Evolutionary conservation across 2,888 invertebrate genomes (phyloP), one percentile per base, ranked within the genome.

Genomic region (Tachina grossa): DNA sequence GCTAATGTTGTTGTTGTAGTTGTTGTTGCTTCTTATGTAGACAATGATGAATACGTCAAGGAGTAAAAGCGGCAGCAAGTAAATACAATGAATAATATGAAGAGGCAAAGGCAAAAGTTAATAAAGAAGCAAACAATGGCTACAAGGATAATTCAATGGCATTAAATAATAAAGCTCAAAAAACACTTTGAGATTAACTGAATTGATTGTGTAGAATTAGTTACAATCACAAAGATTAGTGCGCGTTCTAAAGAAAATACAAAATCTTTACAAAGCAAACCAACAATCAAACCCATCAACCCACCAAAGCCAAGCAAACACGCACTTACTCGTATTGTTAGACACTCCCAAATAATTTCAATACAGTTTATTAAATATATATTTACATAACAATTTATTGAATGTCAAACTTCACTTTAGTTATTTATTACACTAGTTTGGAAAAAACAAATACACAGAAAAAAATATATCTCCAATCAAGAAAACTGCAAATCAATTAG

Each of bases 111-210:
- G 80, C 77, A 85, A 82, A 85, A 83, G 83, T 83, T 86, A 83
- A 86, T 80, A 80, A 71, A 77, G 77, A 83, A 68, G 68, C 80
- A 77, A 80, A 83, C 85, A 83, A 83, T 86, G 72, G 72, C 76
- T 76, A 72, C 80, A 76, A 83, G 83, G 68, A 79, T 83, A 86
- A 84, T 89, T 90, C 88, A 90, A 90, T 89, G 88, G 89, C 89
- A 89, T 89, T 88, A 89, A 89, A 90, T 89, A 89, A 89, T 89
- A 89, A 90, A 89, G 89, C 89, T 88, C 87, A 88, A 88, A 87
- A 89, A 89, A 89, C 89, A 89, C 88, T 90, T 89, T 87, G 84
- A 88, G 88, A 90, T 89, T 89, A 89, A 88, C 88, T 88, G 87
- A 89, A 83, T 80, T 86, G 85, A 86, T 83, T 86, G 66, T 74